Percentiles rank a stretch among this genome's conserved stretches.
Conservation (phyloP, 2,113 vertebrate species). For the Trichomycterus rosablanca region DNA sequence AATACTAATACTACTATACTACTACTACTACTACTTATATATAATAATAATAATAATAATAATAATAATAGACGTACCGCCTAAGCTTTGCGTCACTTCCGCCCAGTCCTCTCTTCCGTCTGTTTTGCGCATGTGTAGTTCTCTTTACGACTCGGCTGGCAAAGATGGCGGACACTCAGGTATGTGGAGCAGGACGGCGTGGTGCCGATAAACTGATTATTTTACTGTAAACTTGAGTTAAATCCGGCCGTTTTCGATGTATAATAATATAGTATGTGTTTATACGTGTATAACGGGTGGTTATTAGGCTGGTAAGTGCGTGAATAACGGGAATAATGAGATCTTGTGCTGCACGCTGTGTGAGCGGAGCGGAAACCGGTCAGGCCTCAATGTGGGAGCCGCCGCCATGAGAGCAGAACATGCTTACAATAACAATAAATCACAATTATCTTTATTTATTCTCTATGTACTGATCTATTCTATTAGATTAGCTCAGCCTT, state of each 20-base stretch:
- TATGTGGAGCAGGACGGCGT: conserved; percentile 56
- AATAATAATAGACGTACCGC: no score
- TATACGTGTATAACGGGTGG: background rate
- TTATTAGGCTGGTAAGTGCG: background rate
- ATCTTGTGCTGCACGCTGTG: no score
- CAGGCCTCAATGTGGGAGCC: background rate
- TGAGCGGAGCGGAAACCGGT: conserved; percentile 1
- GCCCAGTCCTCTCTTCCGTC: conserved; percentile 37
- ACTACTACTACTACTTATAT: no score
- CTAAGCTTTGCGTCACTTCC: conserved; percentile 66
- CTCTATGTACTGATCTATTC: no score
- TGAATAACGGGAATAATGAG: no score
- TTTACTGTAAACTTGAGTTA: background rate
- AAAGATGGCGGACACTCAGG: conserved; percentile 86
- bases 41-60: background rate
- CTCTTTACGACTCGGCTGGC: conserved; percentile 72
- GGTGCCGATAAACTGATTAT: conserved; percentile 26
- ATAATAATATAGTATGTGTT: fast-evolving
- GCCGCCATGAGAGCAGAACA: no score
- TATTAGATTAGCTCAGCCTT: no score
- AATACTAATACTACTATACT: no score
- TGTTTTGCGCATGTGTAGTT: conserved; percentile 41
- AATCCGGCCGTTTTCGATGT: background rate
- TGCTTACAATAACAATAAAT: no score
- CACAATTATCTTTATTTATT: no score